Base-by-base conservation (phyloP, 2,888 invertebrate species). In the Dilophus febrilis region DNA sequence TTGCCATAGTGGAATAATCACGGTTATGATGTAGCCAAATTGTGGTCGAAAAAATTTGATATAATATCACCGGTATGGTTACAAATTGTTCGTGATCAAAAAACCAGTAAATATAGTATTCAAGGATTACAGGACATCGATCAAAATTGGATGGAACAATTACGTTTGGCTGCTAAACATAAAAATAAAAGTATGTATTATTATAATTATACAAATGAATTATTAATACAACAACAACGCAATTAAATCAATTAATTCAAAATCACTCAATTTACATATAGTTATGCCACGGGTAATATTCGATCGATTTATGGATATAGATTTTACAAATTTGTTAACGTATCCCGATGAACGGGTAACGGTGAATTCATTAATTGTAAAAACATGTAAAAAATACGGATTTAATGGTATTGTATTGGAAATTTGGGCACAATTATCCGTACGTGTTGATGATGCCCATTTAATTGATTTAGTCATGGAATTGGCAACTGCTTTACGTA, bases 21-120 rank as follows among this genome's bases (percentile, higher is more conserved):
- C 64, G 95, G 95, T 1, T 90, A 92, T 61, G 85, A 91, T 60
- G 72, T 92, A 37, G 87, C 92, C 0, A 91, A 91, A 63, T 73
- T 69, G 40, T 92, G 92, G 68, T 81, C 76, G 10, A 72, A 77
- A 33, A 95, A 95, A 61, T 86, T 95, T 51, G 78, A 84, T 38
- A 81, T 83, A 52, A 74, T 95, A 18, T 87, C 92, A 1, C 95
- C 95, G 1, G 94, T 94, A 1, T 97, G 95, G 95, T 70, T 95
- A 26, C 88, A 92, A 64, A 64, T 94, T 12, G 71, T 74, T 43
- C 65, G 77, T 30, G 73, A 73, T 42, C 70, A 67, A 13, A 22
- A 22, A 22, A 61, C 65, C 3, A 67, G 69, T 41, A 69, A 68
- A 16, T 83, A 80, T 54, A 71, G 74, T 37, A 59, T 85, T 38